A percentile compares a stretch with the other conserved stretches of the same genome.
These are phyloP conservation scores for Patella ulyssiponensis DNA, from an alignment of 2,888 invertebrate species.

Conservation along the genomic window DNA sequence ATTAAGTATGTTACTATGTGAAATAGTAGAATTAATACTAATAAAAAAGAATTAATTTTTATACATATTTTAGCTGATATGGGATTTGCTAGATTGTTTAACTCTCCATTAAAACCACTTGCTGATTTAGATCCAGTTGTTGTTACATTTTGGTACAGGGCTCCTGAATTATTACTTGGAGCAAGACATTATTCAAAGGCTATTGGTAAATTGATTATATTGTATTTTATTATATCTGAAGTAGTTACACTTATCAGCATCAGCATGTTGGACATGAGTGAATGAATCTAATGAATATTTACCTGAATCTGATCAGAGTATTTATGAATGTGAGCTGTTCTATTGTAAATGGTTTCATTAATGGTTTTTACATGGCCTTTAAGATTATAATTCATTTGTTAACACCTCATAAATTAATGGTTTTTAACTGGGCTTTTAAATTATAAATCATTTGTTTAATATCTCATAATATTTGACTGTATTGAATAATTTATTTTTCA, in stretches of 20 bases:
- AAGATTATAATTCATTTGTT: no score
- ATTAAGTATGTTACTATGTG: no score
- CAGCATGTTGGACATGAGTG: no score
- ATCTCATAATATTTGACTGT: not conserved
- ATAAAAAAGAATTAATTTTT: not conserved
- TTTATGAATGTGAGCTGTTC: no score
- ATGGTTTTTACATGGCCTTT: not conserved
- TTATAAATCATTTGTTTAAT: not conserved
- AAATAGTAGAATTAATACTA: no score
- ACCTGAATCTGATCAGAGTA: no score
- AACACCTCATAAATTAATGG: no score
- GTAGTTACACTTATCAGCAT: no score
- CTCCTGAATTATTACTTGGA: constrained; percentile 91
- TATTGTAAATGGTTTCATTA: not conserved
- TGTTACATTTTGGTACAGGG: constrained; percentile 99
- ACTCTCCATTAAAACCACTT: constrained; percentile 96
- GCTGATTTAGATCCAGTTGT: constrained; percentile 99
- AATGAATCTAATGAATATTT: no score
- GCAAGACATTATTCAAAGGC: constrained; percentile 98
- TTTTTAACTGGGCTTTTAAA: not conserved
- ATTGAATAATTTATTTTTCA: constrained; percentile 65
- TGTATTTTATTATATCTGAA: no score
- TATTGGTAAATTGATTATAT: constrained; percentile 79
- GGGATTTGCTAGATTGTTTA: constrained; percentile 98
- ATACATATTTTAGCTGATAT: constrained; percentile 84